Base-by-base conservation (phyloP, 2,888 invertebrate species). In the Lasioglossum marginatum region DNA sequence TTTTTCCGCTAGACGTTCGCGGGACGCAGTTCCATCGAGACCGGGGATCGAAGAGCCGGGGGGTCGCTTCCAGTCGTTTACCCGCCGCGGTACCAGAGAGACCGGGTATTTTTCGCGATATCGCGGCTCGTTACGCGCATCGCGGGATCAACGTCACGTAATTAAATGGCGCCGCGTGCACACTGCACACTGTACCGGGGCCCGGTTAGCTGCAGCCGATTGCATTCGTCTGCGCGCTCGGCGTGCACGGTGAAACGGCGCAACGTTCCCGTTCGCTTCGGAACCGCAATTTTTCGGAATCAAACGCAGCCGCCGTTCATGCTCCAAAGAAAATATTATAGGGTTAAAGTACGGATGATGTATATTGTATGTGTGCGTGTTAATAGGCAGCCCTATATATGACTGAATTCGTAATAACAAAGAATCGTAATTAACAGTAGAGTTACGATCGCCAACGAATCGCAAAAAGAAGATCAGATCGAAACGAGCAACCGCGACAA, bases 131-230 rank as follows among this genome's bases (percentile, higher is more conserved):
- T 84, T 84, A 84, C 71, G 75, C 43, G 84, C 77, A 57, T 70
- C 78, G 66, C 45, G 71, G 57, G 78, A 80, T 78, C 77, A 81
- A 83, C 81, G 81, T 60, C 86, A 57, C 81, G 77, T 86, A 86
- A 86, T 86, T 86, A 86, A 86, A 86, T 68, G 84, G 78, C 81
- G 86, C 78, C 78, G 74, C 45, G 77, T 57, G 78, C 75, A 79
- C 19, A 23, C 74, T 14, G 60, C 27, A 16, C 16, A 1, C 34
- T 19, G 31, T 34, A 52, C 52, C 60, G 60, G 82, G 4, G 37
- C 57, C 70, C 74, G 75, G 23, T 68, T 68, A 68, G 12, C 23
- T 45, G 43, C 71, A 48, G n/a, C 43, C n/a, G 40, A 73, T 72
- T 77, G 81, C 68, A 81, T 73, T 81, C 81, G 81, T 48, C n/a